Evolutionary conservation across 2,797 vertebrate genomes (phyloP).

Genomic region (Ispidina lecontei): DNA sequence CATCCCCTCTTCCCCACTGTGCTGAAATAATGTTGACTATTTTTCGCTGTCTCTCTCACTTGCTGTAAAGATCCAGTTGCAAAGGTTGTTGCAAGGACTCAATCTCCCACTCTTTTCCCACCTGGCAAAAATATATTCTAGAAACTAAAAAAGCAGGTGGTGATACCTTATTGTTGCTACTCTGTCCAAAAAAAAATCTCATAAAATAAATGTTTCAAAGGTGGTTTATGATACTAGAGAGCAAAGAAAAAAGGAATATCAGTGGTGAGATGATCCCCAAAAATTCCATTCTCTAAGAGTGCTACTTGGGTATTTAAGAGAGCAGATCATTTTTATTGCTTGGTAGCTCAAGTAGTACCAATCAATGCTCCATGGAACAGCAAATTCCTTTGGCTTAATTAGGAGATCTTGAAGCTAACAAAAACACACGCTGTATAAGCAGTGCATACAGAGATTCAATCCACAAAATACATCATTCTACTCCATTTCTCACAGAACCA

Average conservation of each 20-base stretch:
- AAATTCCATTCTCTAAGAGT: neutral
- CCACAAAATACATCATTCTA: neutral
- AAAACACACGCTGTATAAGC: neutral
- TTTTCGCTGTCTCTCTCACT: slow-evolving; percentile 14
- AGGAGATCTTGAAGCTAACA: neutral
- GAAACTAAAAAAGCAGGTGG: neutral
- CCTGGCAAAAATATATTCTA: neutral
- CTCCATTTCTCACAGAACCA: neutral
- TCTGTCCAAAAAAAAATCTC: neutral
- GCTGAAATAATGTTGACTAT: slow-evolving; percentile 57
- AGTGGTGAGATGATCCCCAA: accelerated
- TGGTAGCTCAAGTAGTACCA: neutral
- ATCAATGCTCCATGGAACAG: neutral
- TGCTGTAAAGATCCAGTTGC: neutral
- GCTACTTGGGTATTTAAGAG: neutral
- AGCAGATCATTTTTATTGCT: neutral
- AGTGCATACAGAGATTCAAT: neutral
- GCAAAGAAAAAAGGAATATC: neutral
- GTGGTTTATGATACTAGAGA: neutral
- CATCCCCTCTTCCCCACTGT: slow-evolving; percentile 63
- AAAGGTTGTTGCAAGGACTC: slow-evolving; percentile 17
- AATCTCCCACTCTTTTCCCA: neutral
- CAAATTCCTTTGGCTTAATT: neutral
- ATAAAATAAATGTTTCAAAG: neutral
- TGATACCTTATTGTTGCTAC: neutral